Evolutionary conservation across 2,888 invertebrate genomes (phyloP), one percentile per base, ranked within the genome.

Genomic region (Hermodice carunculata): DNA sequence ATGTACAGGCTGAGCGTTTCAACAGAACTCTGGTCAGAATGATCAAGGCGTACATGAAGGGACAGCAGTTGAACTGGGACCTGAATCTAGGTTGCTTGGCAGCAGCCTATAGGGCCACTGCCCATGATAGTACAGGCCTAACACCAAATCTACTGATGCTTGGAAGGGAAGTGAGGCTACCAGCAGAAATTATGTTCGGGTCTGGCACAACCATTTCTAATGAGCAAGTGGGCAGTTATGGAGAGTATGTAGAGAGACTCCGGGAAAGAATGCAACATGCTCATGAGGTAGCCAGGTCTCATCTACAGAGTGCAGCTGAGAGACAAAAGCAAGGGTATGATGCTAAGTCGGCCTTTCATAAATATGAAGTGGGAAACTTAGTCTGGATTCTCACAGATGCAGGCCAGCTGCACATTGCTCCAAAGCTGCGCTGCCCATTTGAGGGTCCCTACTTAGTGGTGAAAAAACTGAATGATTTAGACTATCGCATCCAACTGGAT

Each of bases 81-180:
- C 22, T 64, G 26, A 56, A 72, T 26, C 42, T 74, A 48, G 67
- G 64, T 11, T 72, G 64, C 42, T 26, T 69, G 42, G 69, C 69
- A 8, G 59, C 40, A 17, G 69, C 69, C 19, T 69, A 70, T 40
- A 43, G 68, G 42, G 42, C 67, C 8, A 61, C 69, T 0, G 62
- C 54, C 28, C 57, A 73, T 44, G 63, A 65, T 19, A 58, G 40
- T 6, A 71, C 74, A 17, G 48, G 57, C 8, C 26, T 70, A 22
- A 67, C 70, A 6, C 70, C 70, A 8, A 74, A 70, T 46, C 19
- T 68, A 28, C 19, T 71, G 19, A 71, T 73, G 68, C 48, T 71
- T 11, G 66, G 66, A 3, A 43, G 56, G 19, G 71, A 71, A 48
- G 71, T 70, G 3, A 6, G 62, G 28, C 32, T 71, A 17, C 71